phyloP scores from a whole-genome alignment of 2,888 invertebrate genomes.

The Camptogramma bilineatum region DNA sequence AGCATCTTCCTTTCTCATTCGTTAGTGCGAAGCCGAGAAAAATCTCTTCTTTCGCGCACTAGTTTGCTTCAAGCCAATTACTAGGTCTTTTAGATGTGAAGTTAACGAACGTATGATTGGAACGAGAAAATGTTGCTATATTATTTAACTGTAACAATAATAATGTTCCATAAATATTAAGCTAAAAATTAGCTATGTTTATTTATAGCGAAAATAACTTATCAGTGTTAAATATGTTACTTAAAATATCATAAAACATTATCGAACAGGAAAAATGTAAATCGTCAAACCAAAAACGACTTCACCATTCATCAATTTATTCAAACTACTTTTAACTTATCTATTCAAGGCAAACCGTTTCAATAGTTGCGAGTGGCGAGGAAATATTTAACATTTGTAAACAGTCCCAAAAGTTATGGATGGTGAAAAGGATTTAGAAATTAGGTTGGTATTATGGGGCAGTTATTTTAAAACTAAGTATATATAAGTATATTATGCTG shows the following conservation, averaged over 20 bases:
- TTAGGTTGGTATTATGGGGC: background rate
- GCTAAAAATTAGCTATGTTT: too few relatives aligned
- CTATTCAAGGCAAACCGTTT: conserved; percentile 11
- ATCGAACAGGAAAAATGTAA: background rate
- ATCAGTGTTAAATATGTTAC: background rate
- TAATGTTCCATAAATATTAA: too few relatives aligned
- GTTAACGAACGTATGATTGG: conserved; percentile 10
- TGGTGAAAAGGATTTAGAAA: conserved; percentile 14
- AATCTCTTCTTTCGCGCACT: conserved; percentile 5
- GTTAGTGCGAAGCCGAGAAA: conserved; percentile 7
- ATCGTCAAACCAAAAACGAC: background rate
- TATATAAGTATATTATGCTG: background rate
- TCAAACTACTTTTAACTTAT: conserved; percentile 15
- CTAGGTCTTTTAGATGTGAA: conserved; percentile 1
- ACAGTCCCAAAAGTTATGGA: conserved; percentile 20
- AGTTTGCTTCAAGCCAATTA: background rate
- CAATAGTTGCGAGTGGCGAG: conserved; percentile 9
- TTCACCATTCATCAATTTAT: background rate
- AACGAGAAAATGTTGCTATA: background rate
- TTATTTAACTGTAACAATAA: background rate
- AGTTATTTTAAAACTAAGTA: background rate
- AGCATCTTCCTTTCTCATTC: conserved; percentile 1
- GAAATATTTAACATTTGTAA: conserved; percentile 18
- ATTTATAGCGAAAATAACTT: too few relatives aligned
- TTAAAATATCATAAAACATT: background rate